Evolutionary conservation across 2,113 vertebrate species (phyloP).

Genomic region (Alces alces): DNA sequence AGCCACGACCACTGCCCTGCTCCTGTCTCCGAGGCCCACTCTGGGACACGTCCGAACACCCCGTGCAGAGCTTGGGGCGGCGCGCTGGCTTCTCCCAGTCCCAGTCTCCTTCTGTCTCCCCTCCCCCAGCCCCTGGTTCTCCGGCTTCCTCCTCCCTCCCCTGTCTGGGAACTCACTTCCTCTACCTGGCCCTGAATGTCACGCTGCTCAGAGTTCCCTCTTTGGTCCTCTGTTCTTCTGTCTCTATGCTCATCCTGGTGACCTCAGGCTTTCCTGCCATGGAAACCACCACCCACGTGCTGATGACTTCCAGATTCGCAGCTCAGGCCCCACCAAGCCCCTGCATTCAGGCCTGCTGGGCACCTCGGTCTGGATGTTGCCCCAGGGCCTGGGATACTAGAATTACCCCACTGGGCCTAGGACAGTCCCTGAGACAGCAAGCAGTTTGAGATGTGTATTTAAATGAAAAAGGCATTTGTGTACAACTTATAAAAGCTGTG

Average conservation of each 20-base stretch:
- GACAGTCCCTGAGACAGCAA: background rate
- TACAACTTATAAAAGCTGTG: background rate
- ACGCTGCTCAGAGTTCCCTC: slow-evolving; percentile 21
- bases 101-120: fast-evolving
- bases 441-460: background rate
- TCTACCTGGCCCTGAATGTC: background rate
- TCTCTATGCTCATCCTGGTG: background rate
- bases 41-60: background rate
- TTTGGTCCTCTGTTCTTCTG: background rate
- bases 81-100: background rate
- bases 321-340: background rate
- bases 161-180: background rate
- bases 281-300: slow-evolving; percentile 43
- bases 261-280: slow-evolving; percentile 39
- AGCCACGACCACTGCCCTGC: background rate
- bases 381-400: background rate
- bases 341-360: background rate
- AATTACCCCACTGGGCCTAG: background rate
- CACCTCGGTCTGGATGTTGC: no score
- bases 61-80: background rate
- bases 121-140: background rate
- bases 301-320: background rate
- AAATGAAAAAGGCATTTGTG: background rate
- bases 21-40: background rate
- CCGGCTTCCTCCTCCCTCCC: background rate